Conservation (phyloP, 2,113 vertebrate species). For the Bos indicus region DNA sequence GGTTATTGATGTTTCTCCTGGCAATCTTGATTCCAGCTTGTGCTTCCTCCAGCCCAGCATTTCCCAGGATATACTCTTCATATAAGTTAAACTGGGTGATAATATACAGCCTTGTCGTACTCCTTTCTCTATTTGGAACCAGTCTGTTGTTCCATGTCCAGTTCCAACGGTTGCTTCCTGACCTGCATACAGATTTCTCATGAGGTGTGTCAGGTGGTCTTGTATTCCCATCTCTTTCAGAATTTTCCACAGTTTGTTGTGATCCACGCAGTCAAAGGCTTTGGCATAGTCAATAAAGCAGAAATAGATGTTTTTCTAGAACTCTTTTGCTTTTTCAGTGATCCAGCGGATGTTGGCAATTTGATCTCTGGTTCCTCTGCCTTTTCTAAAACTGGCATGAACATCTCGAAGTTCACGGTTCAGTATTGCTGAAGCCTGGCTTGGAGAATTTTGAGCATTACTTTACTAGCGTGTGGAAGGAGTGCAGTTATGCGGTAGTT, state of each 20-base stretch:
- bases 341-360: fast-evolving
- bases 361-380: not conserved
- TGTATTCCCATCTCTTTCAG: not conserved
- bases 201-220: not conserved
- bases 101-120: not conserved
- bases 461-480: not conserved
- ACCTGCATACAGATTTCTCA: not conserved
- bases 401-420: not conserved
- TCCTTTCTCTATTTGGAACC: not conserved
- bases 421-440: not conserved
- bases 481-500: not conserved
- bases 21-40: not conserved
- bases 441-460: not conserved
- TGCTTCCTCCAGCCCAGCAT: not conserved
- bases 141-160: not conserved
- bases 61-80: not conserved
- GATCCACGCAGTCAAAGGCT: not conserved
- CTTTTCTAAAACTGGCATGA: not conserved
- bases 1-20: not conserved
- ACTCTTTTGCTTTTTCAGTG: not conserved
- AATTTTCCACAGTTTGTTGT: not conserved
- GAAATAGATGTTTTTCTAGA: not conserved
- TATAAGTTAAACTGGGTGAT: not conserved
- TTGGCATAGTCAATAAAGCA: not conserved
- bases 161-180: not conserved